Percentiles rank a stretch among this genome's conserved stretches.
phyloP scores from a whole-genome alignment of 2,797 vertebrate genomes.

The Centroberyx gerrardi region DNA sequence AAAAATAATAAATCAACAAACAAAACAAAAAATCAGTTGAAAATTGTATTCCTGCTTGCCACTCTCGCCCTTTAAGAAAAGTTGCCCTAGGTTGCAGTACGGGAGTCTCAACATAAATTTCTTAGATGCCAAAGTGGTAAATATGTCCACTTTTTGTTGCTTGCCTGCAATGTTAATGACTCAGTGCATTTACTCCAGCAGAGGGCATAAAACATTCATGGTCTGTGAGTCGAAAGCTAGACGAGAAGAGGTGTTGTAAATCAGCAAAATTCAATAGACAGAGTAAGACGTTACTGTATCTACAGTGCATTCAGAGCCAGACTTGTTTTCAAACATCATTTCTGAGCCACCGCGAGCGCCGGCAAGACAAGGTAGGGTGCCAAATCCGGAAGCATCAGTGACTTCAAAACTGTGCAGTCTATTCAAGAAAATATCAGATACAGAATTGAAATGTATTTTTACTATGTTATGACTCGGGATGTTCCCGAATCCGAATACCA shows the following conservation, averaged over 20 bases:
- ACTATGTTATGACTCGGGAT: too few relatives aligned
- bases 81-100: background rate
- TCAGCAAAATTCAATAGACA: conserved; percentile 23
- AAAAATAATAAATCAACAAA: background rate
- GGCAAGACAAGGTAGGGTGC: background rate
- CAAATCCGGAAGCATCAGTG: background rate
- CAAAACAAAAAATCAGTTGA: background rate
- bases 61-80: background rate
- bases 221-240: conserved; percentile 41
- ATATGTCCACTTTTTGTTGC: conserved; percentile 11
- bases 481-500: too few relatives aligned
- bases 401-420: too few relatives aligned
- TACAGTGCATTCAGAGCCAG: background rate
- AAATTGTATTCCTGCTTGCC: background rate
- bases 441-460: background rate
- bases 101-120: background rate
- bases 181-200: conserved; percentile 55
- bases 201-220: conserved; percentile 71
- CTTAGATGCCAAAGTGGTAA: conserved; percentile 36
- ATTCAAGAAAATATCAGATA: background rate
- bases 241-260: conserved; percentile 39
- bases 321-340: background rate
- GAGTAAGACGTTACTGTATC: conserved; percentile 20
- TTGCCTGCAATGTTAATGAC: conserved; percentile 63
- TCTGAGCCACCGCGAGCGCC: background rate